Evolutionary conservation across 2,797 vertebrate genomes (phyloP).

Genomic region (Aldrovandia affinis): DNA sequence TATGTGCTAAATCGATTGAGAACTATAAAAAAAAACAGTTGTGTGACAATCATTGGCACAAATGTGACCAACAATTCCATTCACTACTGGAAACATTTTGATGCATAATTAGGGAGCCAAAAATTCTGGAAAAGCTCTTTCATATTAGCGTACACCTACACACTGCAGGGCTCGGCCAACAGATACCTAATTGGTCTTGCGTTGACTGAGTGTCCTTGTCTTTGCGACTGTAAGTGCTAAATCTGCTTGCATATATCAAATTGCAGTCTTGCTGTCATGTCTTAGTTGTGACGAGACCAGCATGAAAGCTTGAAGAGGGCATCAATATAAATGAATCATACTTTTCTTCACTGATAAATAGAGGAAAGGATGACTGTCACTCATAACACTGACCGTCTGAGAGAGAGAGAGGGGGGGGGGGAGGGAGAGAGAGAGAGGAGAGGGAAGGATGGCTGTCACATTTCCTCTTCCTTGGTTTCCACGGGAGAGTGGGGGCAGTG

Average conservation of each 20-base stretch:
- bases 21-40: no score
- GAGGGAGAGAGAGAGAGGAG: no score
- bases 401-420: no score
- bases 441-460: not conserved
- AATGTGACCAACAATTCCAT: no score
- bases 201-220: constrained; percentile 61
- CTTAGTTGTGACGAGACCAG: constrained; percentile 36
- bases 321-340: not conserved
- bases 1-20: no score
- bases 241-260: constrained; percentile 53
- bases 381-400: no score
- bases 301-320: constrained; percentile 19
- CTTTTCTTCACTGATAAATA: constrained; percentile 11
- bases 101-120: no score
- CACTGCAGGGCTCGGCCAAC: constrained; percentile 58
- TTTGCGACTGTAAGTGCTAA: constrained; percentile 49
- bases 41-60: no score
- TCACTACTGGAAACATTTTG: no score
- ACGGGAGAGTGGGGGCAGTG: not conserved
- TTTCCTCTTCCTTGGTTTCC: not conserved
- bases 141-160: constrained; percentile 61
- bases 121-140: not conserved
- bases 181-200: constrained; percentile 72
- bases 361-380: constrained; percentile 21
- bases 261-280: constrained; percentile 48